Percentiles rank a stretch among this genome's conserved stretches.
phyloP scores from a whole-genome alignment of 2,113 vertebrate species.

The Catharus minimus region DNA sequence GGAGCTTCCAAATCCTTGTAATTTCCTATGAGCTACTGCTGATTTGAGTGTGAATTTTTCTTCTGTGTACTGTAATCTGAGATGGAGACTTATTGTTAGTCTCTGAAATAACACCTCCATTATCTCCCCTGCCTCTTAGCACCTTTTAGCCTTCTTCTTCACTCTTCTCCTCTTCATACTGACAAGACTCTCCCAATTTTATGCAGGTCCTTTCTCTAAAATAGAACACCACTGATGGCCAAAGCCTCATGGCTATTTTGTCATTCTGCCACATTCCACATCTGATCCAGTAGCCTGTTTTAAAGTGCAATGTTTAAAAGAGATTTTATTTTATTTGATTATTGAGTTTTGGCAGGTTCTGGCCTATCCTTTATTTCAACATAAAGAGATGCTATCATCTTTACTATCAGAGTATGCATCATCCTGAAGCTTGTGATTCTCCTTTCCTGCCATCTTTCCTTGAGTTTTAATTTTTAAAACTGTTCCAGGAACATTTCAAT shows the following conservation, averaged over 20 bases:
- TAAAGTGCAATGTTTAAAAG: neutral
- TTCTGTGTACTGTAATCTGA: neutral
- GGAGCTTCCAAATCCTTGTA: rapidly evolving
- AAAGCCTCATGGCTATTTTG: neutral
- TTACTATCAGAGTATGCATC: neutral
- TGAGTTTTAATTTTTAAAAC: neutral
- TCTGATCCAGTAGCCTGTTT: neutral
- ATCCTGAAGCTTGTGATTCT: neutral
- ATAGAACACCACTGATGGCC: neutral
- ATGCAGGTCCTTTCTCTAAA: neutral
- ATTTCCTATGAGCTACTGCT: neutral
- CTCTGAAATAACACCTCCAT: neutral
- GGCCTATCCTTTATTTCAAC: neutral
- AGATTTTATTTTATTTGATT: neutral
- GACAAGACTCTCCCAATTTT: neutral
- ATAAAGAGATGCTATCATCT: neutral
- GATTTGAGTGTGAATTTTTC: neutral
- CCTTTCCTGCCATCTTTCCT: neutral
- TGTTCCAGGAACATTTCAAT: neutral
- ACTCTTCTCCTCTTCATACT: neutral
- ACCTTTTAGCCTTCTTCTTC: neutral
- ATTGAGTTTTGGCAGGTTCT: neutral
- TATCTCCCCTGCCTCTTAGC: neutral
- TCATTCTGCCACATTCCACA: rapidly evolving
- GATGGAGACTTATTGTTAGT: neutral